Base-by-base conservation (phyloP, 2,797 vertebrate species). In the Onychomys torridus region DNA sequence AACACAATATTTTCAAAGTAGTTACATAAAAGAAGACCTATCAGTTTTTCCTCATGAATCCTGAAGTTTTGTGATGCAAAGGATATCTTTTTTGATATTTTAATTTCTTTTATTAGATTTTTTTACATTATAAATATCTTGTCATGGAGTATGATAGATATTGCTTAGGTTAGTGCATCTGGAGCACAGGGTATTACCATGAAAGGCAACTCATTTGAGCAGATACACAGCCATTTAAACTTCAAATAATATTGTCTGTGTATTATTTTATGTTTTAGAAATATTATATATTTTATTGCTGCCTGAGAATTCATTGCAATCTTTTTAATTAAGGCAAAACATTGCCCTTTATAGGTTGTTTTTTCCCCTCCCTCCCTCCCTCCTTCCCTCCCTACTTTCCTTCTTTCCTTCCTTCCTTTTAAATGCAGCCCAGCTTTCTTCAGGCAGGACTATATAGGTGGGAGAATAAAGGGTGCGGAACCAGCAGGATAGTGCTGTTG, bases 91-190 rank as follows among this genome's bases (percentile, higher is more conserved):
- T 55, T 55, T 88, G 32, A 59, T 93, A 75, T 65, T 95, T 92
- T 91, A 89, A 49, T 95, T 93, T 40, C 43, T 84, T 92, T 71
- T 79, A 55, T 88, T 88, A 83, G 75, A 63, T 93, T 71, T 87
- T 87, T 87, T 16, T 75, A 59, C 25, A 49, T 96, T 82, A 86
- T 61, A 65, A 93, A 84, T 6, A 89, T 63, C 92, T 95, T 90
- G 63, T 89, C 32, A 65, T 89, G 52, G 29, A 89, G 21, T 52
- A 32, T 49, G 32, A 76, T 82, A 10, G 32, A 76, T 82, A 10
- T 95, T 96, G 91, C 65, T 84, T 49, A 91, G 46, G 7, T 61
- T 95, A 67, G 77, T 91, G 91, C 52, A 92, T 65, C 43, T 95
- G 73, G 73, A 76, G 25, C 83, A 84, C 86, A 89, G 73, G 77